Evolutionary conservation across 2,888 invertebrate genomes (phyloP).

Genomic region (Phymatocera aterrima): DNA sequence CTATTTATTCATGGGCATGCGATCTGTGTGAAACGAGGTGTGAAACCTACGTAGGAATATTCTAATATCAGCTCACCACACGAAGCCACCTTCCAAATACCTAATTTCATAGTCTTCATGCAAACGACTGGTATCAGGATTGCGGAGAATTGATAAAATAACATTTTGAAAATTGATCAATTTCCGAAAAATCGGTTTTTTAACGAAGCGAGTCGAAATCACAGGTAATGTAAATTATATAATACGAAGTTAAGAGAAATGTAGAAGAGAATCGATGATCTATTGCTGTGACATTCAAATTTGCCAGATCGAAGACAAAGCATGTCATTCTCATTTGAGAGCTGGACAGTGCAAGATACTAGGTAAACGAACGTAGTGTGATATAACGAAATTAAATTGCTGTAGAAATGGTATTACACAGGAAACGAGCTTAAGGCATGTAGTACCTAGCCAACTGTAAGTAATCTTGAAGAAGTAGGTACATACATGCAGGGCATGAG

Average conservation of each 20-base stretch:
- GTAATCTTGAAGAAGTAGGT: not conserved
- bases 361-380: too few species aligned
- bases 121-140: too few species aligned
- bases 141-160: not conserved
- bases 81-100: not conserved
- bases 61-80: not conserved
- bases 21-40: not conserved
- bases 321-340: too few species aligned
- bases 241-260: too few species aligned
- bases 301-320: too few species aligned
- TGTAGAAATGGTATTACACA: not conserved
- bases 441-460: not conserved
- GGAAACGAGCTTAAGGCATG: not conserved
- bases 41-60: not conserved
- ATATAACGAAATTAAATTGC: conserved; percentile 1
- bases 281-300: too few species aligned
- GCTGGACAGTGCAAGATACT: too few species aligned
- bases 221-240: too few species aligned
- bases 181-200: not conserved
- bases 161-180: not conserved
- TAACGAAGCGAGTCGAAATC: not conserved
- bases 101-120: not conserved
- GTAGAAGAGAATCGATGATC: too few species aligned
- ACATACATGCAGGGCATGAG: not conserved
- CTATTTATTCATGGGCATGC: not conserved